phyloP scores from a whole-genome alignment of 2,113 vertebrate species.

The Clarias batrachus region DNA sequence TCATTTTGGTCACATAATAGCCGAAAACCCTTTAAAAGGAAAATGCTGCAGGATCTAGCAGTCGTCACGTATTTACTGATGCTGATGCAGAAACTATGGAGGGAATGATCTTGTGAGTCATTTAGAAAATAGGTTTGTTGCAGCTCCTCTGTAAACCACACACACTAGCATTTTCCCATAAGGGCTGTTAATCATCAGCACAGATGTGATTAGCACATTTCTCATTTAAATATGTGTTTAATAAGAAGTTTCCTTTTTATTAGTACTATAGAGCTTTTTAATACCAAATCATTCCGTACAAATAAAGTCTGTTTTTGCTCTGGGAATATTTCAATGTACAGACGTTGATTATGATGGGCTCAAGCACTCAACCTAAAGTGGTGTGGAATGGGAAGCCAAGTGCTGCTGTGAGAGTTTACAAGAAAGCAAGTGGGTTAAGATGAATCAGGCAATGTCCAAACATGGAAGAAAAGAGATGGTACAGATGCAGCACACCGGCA shows the following conservation, averaged over 20 bases:
- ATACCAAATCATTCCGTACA: neutral
- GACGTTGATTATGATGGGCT: neutral
- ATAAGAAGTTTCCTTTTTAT: neutral
- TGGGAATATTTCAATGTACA: neutral
- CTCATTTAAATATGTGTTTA: neutral
- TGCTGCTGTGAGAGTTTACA: neutral
- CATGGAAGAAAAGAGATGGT: neutral
- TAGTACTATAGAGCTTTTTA: neutral
- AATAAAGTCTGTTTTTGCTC: neutral
- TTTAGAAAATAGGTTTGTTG: neutral
- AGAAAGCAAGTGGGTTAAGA: neutral
- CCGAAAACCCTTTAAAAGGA: neutral
- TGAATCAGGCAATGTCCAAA: neutral
- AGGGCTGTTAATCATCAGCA: neutral
- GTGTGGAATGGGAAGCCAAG: neutral
- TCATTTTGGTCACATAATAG: neutral
- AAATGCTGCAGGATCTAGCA: neutral
- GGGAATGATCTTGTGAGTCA: conserved; percentile 25
- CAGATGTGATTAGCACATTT: neutral
- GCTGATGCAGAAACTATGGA: neutral
- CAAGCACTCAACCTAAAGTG: neutral
- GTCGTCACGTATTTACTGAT: neutral
- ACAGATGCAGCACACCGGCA: neutral
- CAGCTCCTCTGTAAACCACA: neutral
- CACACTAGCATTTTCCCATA: neutral